These are phyloP conservation scores for Antennarius maculatus DNA, from an alignment of 2,797 vertebrate species.

Conservation along the genomic window DNA sequence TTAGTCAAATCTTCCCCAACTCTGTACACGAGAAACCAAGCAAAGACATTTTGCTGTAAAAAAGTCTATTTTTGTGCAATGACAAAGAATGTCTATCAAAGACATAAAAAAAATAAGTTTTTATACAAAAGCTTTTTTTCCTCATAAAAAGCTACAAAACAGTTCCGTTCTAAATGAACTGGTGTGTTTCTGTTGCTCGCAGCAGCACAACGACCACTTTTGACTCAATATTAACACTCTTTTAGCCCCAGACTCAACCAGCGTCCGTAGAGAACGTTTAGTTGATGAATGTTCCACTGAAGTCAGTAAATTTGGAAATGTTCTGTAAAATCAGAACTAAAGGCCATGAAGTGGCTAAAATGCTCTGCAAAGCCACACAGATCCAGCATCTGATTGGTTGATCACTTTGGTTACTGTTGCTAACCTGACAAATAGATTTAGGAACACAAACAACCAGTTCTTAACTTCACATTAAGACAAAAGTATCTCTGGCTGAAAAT, in stretches of 20 bases:
- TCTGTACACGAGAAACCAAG: no score
- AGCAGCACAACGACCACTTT: no score
- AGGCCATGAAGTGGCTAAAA: neutral
- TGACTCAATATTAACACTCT: neutral
- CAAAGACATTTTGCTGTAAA: no score
- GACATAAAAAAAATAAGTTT: conserved; percentile 26
- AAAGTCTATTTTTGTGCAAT: no score
- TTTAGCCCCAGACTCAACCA: neutral
- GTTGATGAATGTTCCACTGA: neutral
- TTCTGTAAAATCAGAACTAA: neutral
- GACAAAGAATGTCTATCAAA: neutral
- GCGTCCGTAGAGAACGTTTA: neutral
- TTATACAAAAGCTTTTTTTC: conserved; percentile 2
- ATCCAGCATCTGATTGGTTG: neutral
- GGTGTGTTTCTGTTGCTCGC: neutral
- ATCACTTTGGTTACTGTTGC: neutral
- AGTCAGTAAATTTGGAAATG: neutral
- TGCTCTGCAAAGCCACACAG: neutral
- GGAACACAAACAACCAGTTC: no score
- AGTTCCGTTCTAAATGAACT: neutral
- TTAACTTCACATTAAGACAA: no score
- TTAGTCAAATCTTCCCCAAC: no score
- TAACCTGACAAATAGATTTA: neutral
- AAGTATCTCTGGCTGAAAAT: neutral
- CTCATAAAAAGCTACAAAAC: neutral